Base-by-base conservation (phyloP, 1,140 invertebrate genomes). In the Drosophila malerkotliana region DNA sequence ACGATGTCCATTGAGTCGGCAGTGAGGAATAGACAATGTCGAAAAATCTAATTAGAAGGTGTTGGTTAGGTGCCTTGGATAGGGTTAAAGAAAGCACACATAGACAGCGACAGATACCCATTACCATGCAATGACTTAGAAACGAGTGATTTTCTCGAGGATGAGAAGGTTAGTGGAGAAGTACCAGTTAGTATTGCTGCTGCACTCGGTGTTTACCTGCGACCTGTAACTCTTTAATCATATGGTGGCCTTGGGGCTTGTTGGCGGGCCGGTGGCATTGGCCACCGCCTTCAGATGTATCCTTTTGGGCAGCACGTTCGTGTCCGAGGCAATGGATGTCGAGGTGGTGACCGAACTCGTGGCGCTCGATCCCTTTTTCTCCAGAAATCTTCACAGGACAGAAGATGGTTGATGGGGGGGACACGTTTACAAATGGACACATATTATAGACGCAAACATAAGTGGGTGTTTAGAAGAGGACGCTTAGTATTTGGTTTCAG, bases 321-420 rank as follows among this genome's bases (percentile, higher is more conserved):
- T 52, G 54, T 90, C 82, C 41, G 89, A 91, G 56, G 71, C 73
- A 6, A 83, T 84, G 21, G 82, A 85, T 32, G 73, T 83, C 7
- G 90, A 87, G 7, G 64, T 83, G 55, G 81, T 73, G 45, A 72
- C 62, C 8, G 75, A 78, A 56, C 53, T 79, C 21, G 75, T 63
- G 39, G 79, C 84, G 30, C 53, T 78, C 37, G 90, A 84, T 24
- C 79, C 74, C 48, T 60, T 77, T 54, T 72, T 57, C 83, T 90
- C 84, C 66, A 71, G 69, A 51, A 90, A 74, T 77, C 89, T 90
- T 89, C 66, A 39, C 37, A 47, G 55, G 34, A 24, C 8, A 32
- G n/a, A 44, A 15, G 15, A 15, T 15, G 15, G 57, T 32, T 49
- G 18, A 32, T 48, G 71, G 34, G 21, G 21, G 21, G 39, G 64